Evolutionary conservation across 2,888 invertebrate genomes (phyloP).

Genomic region (Clepsis dumicolana): DNA sequence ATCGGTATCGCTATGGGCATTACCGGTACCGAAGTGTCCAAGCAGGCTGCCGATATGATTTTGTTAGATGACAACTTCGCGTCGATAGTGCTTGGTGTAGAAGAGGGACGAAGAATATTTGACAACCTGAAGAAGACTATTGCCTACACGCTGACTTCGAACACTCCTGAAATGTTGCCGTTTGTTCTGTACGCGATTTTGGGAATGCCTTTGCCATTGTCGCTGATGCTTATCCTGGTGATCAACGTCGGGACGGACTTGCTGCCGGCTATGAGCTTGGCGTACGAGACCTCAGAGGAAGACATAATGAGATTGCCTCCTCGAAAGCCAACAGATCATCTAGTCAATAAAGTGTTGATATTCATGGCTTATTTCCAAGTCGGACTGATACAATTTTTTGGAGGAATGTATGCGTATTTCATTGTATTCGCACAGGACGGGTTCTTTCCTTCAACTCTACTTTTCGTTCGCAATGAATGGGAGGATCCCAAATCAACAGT

Average conservation of each 20-base stretch:
- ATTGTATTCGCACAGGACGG: conserved; percentile 92
- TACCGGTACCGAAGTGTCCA: conserved; percentile 91
- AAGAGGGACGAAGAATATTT: conserved; percentile 93
- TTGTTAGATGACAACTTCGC: conserved; percentile 95
- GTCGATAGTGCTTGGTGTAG: conserved; percentile 94
- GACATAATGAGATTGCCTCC: conserved; percentile 90
- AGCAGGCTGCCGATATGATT: conserved; percentile 97
- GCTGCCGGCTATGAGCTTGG: conserved; percentile 92
- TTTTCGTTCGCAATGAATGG: conserved; percentile 91
- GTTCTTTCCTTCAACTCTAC: conserved; percentile 88
- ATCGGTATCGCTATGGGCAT: conserved; percentile 94
- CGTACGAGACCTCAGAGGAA: conserved; percentile 91
- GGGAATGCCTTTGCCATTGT: conserved; percentile 91
- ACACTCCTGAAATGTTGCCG: conserved; percentile 94
- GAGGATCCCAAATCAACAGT: conserved; percentile 88
- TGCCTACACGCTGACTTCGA: conserved; percentile 93
- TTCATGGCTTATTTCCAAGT: conserved; percentile 95
- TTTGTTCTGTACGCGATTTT: conserved; percentile 91
- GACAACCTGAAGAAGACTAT: conserved; percentile 95
- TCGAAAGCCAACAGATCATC: conserved; percentile 82
- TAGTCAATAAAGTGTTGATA: conserved; percentile 87
- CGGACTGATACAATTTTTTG: conserved; percentile 93
- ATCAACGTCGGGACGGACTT: conserved; percentile 94
- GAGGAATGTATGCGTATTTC: conserved; percentile 93
- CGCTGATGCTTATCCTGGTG: conserved; percentile 86